Conservation (phyloP, 1,140 invertebrate species). For the Drosophila sulfurigaster region DNA sequence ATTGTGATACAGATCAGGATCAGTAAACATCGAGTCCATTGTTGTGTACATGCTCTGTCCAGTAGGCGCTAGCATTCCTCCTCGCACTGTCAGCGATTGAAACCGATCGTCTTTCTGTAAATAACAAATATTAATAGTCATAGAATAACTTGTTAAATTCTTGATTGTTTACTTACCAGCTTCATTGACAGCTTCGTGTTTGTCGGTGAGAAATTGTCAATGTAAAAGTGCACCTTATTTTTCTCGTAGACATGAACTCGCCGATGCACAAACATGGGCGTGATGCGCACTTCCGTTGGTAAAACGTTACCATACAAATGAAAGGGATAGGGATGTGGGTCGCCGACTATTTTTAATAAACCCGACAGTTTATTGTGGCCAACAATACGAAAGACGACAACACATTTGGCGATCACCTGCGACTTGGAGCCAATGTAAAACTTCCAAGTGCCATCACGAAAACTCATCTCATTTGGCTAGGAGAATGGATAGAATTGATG, state of each 20-base stretch:
- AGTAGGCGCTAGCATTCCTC: constrained; percentile 50
- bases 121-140: not conserved
- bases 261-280: constrained; percentile 35
- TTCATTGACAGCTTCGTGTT: constrained; percentile 59
- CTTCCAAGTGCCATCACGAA: constrained; percentile 67
- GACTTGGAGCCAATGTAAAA: constrained; percentile 53
- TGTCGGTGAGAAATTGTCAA: constrained; percentile 74
- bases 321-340: constrained; percentile 54
- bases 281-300: constrained; percentile 58
- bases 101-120: constrained; percentile 46
- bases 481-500: not conserved
- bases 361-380: constrained; percentile 59
- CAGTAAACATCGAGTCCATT: constrained; percentile 56
- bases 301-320: constrained; percentile 60
- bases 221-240: constrained; percentile 58
- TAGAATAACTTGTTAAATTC: not conserved
- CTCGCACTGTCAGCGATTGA: constrained; percentile 56
- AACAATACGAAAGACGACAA: constrained; percentile 55
- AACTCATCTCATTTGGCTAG: constrained; percentile 67
- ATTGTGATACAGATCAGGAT: constrained; percentile 74
- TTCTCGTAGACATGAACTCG: constrained; percentile 56
- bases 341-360: constrained; percentile 65
- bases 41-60: constrained; percentile 77
- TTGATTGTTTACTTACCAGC: constrained; percentile 52
- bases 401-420: constrained; percentile 42